phyloP scores from a whole-genome alignment of 1,140 invertebrate species.

The Saccostrea cuccullata region DNA sequence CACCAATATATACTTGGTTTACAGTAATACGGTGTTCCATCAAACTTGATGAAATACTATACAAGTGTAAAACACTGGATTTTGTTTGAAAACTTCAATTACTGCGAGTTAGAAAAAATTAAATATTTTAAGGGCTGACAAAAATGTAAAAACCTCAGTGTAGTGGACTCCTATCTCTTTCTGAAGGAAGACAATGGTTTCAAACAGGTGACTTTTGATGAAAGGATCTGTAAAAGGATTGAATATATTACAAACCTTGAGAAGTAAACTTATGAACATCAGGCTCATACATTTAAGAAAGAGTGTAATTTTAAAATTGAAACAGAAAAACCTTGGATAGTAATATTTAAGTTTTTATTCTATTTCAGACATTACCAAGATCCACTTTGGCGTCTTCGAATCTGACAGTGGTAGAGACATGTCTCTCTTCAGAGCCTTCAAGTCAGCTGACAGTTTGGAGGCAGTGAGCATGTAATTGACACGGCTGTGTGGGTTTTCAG shows the following conservation, averaged over 20 bases:
- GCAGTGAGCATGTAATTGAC: conserved; percentile 90
- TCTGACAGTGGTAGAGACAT: too few species aligned
- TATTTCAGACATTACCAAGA: conserved; percentile 78
- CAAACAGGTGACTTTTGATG: conserved; percentile 83
- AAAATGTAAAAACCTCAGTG: conserved; percentile 80
- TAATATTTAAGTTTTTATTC: too few species aligned
- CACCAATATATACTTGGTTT: too few species aligned
- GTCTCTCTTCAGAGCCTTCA: conserved; percentile 79
- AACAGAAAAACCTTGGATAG: too few species aligned
- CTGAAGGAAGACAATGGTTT: conserved; percentile 82
- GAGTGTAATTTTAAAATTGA: too few species aligned
- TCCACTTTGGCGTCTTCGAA: conserved; percentile 82
- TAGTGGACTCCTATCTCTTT: conserved; percentile 89
- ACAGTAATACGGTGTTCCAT: too few species aligned
- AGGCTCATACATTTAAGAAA: too few species aligned
- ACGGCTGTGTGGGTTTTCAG: conserved; percentile 89
- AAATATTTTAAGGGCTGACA: not conserved
- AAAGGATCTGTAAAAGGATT: conserved; percentile 84
- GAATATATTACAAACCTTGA: not conserved
- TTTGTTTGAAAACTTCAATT: too few species aligned
- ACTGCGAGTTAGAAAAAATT: too few species aligned
- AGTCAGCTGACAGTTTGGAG: conserved; percentile 84
- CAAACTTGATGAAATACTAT: too few species aligned
- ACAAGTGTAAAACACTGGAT: too few species aligned
- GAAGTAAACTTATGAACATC: too few species aligned